Evolutionary conservation across 2,888 invertebrate species (phyloP).

Genomic region (Lamproptera curius): DNA sequence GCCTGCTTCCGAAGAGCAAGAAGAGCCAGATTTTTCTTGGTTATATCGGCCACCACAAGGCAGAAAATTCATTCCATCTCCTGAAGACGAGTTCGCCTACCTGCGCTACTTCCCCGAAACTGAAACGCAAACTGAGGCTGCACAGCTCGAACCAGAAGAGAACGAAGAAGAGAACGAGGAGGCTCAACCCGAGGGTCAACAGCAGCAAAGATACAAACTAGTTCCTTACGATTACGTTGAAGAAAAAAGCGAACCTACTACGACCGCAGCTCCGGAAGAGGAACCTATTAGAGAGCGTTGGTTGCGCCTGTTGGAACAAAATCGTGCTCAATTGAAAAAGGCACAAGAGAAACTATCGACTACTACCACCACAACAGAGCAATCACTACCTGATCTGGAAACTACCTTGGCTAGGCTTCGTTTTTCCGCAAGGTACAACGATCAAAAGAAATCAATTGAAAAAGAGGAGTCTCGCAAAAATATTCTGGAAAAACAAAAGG

Average conservation of each 20-base stretch:
- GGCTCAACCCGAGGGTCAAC: slow-evolving; percentile 20
- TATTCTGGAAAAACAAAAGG: slow-evolving; percentile 42
- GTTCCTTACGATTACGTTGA: slow-evolving; percentile 27
- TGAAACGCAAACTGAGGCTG: slow-evolving; percentile 18
- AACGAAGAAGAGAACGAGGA: slow-evolving; percentile 17
- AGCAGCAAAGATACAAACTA: slow-evolving; percentile 26
- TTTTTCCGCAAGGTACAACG: slow-evolving; percentile 46
- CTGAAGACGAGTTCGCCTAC: slow-evolving; percentile 16
- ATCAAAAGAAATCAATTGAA: slow-evolving; percentile 40
- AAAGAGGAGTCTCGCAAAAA: slow-evolving; percentile 38
- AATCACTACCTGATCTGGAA: slow-evolving; percentile 19
- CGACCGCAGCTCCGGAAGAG: slow-evolving; percentile 14
- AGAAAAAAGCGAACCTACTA: slow-evolving; percentile 24
- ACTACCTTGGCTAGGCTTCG: slow-evolving; percentile 32
- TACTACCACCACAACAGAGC: slow-evolving; percentile 5
- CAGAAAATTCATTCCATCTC: slow-evolving; percentile 14
- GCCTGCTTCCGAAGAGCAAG: slow-evolving; percentile 9
- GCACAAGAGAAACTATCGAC: slow-evolving; percentile 4
- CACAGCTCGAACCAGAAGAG: slow-evolving; percentile 12
- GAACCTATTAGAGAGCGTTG: slow-evolving; percentile 26
- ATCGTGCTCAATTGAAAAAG: slow-evolving; percentile 26
- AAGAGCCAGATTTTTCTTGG: slow-evolving; percentile 11
- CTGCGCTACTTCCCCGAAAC: slow-evolving; percentile 16
- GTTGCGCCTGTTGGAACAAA: slow-evolving; percentile 25
- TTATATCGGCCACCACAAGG: slow-evolving; percentile 10